These are phyloP conservation scores for Corvus hawaiiensis DNA, from an alignment of 2,113 vertebrate genomes.

Conservation along the genomic window DNA sequence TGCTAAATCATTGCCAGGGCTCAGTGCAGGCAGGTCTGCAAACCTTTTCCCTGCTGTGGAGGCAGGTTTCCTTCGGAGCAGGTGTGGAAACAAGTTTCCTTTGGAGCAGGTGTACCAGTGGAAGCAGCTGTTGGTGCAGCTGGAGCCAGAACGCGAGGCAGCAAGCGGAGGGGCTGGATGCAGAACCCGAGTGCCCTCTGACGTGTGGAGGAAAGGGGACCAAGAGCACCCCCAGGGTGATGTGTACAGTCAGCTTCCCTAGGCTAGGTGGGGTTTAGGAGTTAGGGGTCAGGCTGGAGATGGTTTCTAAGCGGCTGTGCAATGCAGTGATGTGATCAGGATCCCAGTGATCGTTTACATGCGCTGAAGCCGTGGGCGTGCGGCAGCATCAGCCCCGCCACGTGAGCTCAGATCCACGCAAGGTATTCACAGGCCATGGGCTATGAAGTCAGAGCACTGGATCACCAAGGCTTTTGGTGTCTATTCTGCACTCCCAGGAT, in stretches of 20 bases:
- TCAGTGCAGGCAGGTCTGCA: neutral
- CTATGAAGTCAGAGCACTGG: conserved; percentile 39
- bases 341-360: neutral
- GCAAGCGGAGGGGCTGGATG: neutral
- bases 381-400: neutral
- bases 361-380: neutral
- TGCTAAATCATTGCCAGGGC: neutral
- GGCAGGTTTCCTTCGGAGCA: neutral
- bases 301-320: neutral
- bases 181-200: neutral
- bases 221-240: neutral
- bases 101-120: neutral
- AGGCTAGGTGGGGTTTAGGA: neutral
- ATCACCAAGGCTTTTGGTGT: conserved; percentile 21
- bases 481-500: conserved; percentile 13
- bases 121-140: neutral
- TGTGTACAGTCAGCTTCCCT: neutral
- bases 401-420: neutral
- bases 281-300: neutral
- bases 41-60: neutral
- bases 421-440: neutral
- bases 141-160: neutral
- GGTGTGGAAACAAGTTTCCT: neutral
- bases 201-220: neutral
- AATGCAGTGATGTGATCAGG: neutral